A percentile compares a stretch with the other conserved stretches of the same genome.
Conservation (phyloP, 2,113 vertebrate genomes). For the Oceanodroma tethys region DNA sequence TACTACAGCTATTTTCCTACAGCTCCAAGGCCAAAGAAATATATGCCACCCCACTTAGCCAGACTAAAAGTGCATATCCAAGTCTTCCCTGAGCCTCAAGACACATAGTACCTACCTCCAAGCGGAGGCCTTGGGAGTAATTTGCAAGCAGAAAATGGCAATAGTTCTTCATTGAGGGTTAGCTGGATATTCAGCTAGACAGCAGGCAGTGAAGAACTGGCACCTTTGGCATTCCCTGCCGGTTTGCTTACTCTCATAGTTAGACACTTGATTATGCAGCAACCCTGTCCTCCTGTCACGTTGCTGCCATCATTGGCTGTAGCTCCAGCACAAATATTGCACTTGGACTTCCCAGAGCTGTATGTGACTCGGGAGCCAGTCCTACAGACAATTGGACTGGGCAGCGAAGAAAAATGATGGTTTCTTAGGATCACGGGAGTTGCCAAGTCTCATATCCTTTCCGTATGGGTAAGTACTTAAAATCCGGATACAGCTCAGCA, state of each 20-base stretch:
- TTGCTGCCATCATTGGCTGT: background rate
- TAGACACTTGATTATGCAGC: background rate
- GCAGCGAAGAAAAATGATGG: background rate
- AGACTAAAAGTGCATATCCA: background rate
- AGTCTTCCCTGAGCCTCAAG: background rate
- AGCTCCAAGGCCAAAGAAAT: background rate
- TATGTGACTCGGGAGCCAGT: background rate
- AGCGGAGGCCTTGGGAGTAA: background rate
- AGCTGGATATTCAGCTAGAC: background rate
- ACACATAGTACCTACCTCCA: background rate
- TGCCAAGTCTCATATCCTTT: background rate
- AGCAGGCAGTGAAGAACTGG: background rate
- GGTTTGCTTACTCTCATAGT: background rate
- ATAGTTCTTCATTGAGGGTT: background rate
- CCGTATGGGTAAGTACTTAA: background rate
- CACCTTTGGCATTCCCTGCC: background rate
- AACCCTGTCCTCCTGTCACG: background rate
- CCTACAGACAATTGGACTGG: background rate
- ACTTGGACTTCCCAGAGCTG: background rate
- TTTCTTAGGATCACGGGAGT: background rate
- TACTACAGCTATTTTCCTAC: background rate
- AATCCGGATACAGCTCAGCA: background rate
- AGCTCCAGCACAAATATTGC: background rate
- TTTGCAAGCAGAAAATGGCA: background rate
- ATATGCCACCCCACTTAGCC: background rate